A percentile compares a stretch with the other conserved stretches of the same genome.
Conservation (phyloP, 1,140 invertebrate species). For the Anastatus disparis region DNA sequence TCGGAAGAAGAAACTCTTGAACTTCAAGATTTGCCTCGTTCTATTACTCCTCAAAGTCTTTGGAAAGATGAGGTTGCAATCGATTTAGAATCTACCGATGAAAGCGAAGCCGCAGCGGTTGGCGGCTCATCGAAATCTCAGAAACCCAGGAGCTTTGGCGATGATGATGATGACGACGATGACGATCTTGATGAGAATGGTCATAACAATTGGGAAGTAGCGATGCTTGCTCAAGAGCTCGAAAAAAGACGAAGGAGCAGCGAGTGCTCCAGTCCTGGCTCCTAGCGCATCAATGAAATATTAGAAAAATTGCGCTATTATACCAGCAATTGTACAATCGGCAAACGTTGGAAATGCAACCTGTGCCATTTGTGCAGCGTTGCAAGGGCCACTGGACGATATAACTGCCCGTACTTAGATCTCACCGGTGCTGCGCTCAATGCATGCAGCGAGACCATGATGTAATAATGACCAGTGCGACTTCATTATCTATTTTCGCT, state of each 20-base stretch:
- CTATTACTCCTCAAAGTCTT: slow-evolving; percentile 61
- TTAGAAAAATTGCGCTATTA: slow-evolving; percentile 14
- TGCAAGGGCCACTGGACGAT: slow-evolving; percentile 39
- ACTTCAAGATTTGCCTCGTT: slow-evolving; percentile 67
- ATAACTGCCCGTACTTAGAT: slow-evolving; percentile 56
- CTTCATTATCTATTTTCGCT: background rate
- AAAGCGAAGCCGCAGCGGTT: slow-evolving; percentile 35
- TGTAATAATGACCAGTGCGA: slow-evolving; percentile 43
- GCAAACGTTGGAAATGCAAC: background rate
- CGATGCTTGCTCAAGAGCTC: slow-evolving; percentile 79
- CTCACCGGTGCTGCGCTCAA: slow-evolving; percentile 47
- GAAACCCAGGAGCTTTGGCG: slow-evolving; percentile 28
- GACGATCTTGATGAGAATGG: slow-evolving; percentile 51
- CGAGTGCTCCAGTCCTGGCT: slow-evolving; percentile 60
- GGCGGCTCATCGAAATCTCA: background rate
- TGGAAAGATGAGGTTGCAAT: slow-evolving; percentile 64
- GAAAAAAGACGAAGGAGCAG: slow-evolving; percentile 70
- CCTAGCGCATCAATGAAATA: slow-evolving; percentile 61
- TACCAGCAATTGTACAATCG: background rate
- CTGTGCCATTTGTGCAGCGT: background rate
- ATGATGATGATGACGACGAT: slow-evolving; percentile 55
- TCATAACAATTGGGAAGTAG: slow-evolving; percentile 80
- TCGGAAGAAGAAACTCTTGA: slow-evolving; percentile 70
- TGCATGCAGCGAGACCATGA: slow-evolving; percentile 61
- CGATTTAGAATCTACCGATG: slow-evolving; percentile 67